Percentiles rank a stretch among this genome's conserved stretches.
Evolutionary conservation across 2,888 invertebrate genomes (phyloP).

Genomic region (Pemphredon lugubris): DNA sequence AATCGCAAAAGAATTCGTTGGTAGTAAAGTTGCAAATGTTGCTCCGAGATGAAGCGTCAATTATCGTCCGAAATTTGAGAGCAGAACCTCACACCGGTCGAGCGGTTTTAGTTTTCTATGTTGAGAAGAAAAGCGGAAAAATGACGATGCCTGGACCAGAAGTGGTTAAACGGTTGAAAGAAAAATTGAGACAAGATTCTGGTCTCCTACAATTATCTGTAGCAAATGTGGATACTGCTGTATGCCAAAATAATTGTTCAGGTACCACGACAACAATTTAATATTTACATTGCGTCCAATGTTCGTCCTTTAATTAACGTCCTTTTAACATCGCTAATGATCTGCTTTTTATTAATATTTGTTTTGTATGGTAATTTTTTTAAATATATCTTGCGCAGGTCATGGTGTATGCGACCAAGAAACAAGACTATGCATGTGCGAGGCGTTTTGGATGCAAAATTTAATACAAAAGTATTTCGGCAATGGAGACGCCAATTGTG

Average conservation of each 20-base stretch:
- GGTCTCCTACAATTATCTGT: slow-evolving; percentile 89
- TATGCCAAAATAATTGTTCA: slow-evolving; percentile 96
- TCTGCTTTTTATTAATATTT: not conserved
- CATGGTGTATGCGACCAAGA: slow-evolving; percentile 94
- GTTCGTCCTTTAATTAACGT: slow-evolving; percentile 4
- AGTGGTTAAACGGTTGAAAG: slow-evolving; percentile 86
- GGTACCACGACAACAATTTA: slow-evolving; percentile 78
- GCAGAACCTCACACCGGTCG: slow-evolving; percentile 82
- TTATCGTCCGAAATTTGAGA: slow-evolving; percentile 81
- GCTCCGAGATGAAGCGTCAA: slow-evolving; percentile 87
- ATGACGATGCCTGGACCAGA: slow-evolving; percentile 83
- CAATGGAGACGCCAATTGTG: slow-evolving; percentile 90
- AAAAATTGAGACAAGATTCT: slow-evolving; percentile 87
- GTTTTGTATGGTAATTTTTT: too few relatives aligned
- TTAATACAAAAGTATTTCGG: slow-evolving; percentile 85
- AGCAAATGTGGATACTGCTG: slow-evolving; percentile 89
- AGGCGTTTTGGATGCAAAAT: slow-evolving; percentile 98
- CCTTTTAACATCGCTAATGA: not conserved
- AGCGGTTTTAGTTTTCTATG: slow-evolving; percentile 86
- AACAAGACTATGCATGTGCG: slow-evolving; percentile 92
- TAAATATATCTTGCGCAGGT: slow-evolving; percentile 72
- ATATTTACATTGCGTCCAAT: too few relatives aligned
- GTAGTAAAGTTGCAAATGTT: slow-evolving; percentile 91
- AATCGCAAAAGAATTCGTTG: slow-evolving; percentile 88
- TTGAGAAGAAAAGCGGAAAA: slow-evolving; percentile 83